Percentiles rank a stretch among this genome's conserved stretches.
Evolutionary conservation across 2,888 invertebrate species (phyloP).

Genomic region (Alloscopus bannaensis): DNA sequence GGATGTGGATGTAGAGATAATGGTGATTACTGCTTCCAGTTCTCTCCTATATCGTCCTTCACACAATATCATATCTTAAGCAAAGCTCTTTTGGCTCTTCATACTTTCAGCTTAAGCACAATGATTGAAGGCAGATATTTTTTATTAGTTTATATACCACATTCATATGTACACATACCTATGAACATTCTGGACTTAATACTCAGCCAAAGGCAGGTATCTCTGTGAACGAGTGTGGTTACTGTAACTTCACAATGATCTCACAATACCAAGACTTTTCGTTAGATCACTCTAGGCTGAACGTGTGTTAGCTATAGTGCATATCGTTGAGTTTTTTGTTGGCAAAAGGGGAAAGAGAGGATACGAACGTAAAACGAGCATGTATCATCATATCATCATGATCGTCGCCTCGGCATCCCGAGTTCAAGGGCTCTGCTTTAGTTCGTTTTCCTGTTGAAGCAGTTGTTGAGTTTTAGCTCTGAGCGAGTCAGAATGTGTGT

Average conservation of each 20-base stretch:
- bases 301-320: too few relatives aligned
- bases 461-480: constrained; percentile 3
- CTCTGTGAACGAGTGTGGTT: too few relatives aligned
- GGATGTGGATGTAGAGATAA: constrained; percentile 10
- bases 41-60: neutral
- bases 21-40: neutral
- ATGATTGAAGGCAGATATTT: too few relatives aligned
- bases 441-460: constrained; percentile 56
- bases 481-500: too few relatives aligned
- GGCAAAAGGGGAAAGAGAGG: too few relatives aligned
- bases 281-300: constrained; percentile 21
- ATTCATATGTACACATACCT: too few relatives aligned
- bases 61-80: constrained; percentile 5
- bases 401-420: constrained; percentile 53
- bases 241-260: too few relatives aligned
- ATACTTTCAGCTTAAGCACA: too few relatives aligned
- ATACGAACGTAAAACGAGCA: constrained; percentile 30
- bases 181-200: too few relatives aligned
- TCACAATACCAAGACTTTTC: too few relatives aligned
- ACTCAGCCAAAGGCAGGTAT: neutral
- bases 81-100: neutral
- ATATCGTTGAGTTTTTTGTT: too few relatives aligned
- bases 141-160: too few relatives aligned
- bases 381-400: constrained; percentile 37
- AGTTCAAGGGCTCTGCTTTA: constrained; percentile 65